Conservation (phyloP, 2,797 vertebrate species). For the Chiroxiphia lanceolata region DNA sequence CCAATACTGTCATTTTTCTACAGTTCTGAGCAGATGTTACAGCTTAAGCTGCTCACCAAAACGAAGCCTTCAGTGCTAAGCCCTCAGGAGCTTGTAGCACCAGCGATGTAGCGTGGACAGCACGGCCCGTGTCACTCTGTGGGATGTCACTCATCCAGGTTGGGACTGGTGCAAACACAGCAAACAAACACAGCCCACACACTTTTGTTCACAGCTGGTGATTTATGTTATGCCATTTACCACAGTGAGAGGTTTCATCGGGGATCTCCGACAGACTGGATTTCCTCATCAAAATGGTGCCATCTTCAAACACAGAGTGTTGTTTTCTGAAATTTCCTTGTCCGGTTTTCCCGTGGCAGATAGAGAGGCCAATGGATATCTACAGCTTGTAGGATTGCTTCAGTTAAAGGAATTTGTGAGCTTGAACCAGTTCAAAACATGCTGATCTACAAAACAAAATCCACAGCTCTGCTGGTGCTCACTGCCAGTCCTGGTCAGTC, state of each 20-base stretch:
- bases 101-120: neutral
- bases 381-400: neutral
- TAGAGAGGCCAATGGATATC: neutral
- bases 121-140: neutral
- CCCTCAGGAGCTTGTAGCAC: neutral
- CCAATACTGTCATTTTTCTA: neutral
- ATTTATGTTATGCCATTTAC: neutral
- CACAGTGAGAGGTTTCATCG: neutral
- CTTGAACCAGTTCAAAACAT: neutral
- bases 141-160: neutral
- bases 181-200: neutral
- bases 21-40: slow-evolving; percentile 41
- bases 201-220: neutral
- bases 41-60: neutral
- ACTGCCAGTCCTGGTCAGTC: neutral
- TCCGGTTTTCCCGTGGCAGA: neutral
- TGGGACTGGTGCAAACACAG: neutral
- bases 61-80: neutral
- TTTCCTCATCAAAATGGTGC: neutral
- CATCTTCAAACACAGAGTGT: neutral
- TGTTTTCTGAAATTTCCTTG: neutral
- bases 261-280: neutral
- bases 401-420: neutral
- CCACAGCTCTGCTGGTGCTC: neutral
- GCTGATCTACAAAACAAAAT: neutral